These are phyloP conservation scores for Danio jaintianensis DNA, from an alignment of 2,797 vertebrate genomes.

Conservation along the genomic window DNA sequence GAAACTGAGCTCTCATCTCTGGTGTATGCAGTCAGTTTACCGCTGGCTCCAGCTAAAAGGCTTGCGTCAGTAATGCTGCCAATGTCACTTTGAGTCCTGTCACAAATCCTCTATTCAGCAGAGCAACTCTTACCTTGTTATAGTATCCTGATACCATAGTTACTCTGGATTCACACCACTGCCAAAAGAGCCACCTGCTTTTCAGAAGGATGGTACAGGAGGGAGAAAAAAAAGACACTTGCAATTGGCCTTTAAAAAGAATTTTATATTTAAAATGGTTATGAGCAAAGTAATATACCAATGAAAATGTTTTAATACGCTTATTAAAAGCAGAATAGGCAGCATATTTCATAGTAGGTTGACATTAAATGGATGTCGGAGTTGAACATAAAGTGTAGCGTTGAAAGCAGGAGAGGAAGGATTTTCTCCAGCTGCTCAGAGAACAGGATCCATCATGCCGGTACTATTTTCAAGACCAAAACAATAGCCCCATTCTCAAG, in stretches of 20 bases:
- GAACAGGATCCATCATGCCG: conserved; percentile 20
- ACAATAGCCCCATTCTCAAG: conserved; percentile 37
- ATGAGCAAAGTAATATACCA: background rate
- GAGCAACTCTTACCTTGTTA: conserved; percentile 56
- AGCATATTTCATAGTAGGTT: background rate
- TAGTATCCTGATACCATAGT: conserved; percentile 61
- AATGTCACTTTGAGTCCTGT: conserved; percentile 45
- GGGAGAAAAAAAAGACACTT: conserved; percentile 25
- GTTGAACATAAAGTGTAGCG: conserved; percentile 15
- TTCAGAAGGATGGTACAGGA: conserved; percentile 50
- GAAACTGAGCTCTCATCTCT: conserved; percentile 39
- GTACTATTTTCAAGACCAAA: conserved; percentile 20
- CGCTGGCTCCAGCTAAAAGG: conserved; percentile 33
- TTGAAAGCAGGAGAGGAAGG: conserved; percentile 27
- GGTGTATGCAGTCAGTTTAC: conserved; percentile 21
- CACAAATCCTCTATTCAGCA: conserved; percentile 50
- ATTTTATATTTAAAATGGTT: conserved; percentile 3
- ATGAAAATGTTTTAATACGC: conserved; percentile 14
- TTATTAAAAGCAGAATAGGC: conserved; percentile 12
- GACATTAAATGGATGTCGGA: conserved; percentile 4
- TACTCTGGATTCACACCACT: conserved; percentile 48
- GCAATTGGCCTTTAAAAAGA: background rate
- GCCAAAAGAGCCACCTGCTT: conserved; percentile 49
- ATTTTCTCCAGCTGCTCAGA: conserved; percentile 15
- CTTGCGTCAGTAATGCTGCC: conserved; percentile 49